A percentile compares a stretch with the other conserved stretches of the same genome.
phyloP scores from a whole-genome alignment of 2,888 invertebrate genomes.

The Scaptomyza parva region DNA sequence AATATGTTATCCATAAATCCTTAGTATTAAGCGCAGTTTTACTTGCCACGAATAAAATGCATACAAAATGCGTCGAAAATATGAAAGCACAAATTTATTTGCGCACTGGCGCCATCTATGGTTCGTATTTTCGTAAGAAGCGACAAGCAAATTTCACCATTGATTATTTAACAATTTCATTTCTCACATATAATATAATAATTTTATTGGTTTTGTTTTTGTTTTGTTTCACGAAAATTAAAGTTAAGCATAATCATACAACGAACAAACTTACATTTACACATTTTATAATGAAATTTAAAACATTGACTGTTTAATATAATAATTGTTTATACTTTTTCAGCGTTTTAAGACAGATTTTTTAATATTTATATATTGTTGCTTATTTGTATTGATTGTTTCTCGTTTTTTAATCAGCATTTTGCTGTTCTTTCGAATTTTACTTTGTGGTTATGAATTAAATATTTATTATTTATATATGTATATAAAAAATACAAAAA shows the following conservation, averaged over 20 bases:
- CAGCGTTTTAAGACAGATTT: conserved; percentile 52
- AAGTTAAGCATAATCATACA: conserved; percentile 73
- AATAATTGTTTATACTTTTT: conserved; percentile 65
- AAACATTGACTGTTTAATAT: conserved; percentile 78
- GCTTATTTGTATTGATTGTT: conserved; percentile 24
- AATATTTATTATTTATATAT: conserved; percentile 63
- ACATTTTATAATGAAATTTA: conserved; percentile 75
- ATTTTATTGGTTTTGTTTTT: conserved; percentile 55
- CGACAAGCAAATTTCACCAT: not conserved
- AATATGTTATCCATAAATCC: conserved; percentile 20
- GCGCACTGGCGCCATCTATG: conserved; percentile 10
- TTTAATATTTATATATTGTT: conserved; percentile 31
- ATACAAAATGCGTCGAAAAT: conserved; percentile 61
- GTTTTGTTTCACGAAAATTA: conserved; percentile 75
- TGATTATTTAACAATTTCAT: not conserved
- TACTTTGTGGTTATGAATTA: conserved; percentile 55
- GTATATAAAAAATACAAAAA: conserved; percentile 73
- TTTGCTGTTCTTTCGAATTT: conserved; percentile 35
- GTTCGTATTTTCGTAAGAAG: conserved; percentile 1
- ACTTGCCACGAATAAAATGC: conserved; percentile 73
- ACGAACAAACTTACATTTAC: conserved; percentile 75
- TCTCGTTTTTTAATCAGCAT: conserved; percentile 5
- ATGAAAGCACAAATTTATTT: not conserved
- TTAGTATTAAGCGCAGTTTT: conserved; percentile 55
- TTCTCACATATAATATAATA: conserved; percentile 56